Conservation (phyloP, 2,888 invertebrate species). For the Deilephila porcellus region DNA sequence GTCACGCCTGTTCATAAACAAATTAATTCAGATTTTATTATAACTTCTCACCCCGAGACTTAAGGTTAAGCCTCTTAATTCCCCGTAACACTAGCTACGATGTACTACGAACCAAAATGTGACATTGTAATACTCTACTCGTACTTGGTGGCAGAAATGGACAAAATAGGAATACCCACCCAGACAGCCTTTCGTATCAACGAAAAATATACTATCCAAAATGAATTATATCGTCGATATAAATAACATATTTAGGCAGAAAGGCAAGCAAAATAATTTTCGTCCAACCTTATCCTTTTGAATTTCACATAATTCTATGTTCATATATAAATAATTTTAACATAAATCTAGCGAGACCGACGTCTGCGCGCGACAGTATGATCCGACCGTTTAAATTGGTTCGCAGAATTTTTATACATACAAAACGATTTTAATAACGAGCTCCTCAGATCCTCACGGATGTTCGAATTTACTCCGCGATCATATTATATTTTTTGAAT, state of each 20-base stretch:
- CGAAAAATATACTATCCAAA: not conserved
- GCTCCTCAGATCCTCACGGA: not conserved
- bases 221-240: not conserved
- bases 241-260: not conserved
- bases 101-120: too few species aligned
- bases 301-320: constrained; percentile 25
- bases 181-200: not conserved
- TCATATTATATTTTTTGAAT: not conserved
- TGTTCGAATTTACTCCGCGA: not conserved
- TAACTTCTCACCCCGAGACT: too few species aligned
- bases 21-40: too few species aligned
- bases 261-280: constrained; percentile 6
- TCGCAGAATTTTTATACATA: constrained; percentile 24
- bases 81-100: too few species aligned
- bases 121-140: too few species aligned
- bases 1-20: too few species aligned
- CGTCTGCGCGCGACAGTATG: constrained; percentile 33
- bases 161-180: too few species aligned
- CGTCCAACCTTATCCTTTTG: constrained; percentile 14
- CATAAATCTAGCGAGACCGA: constrained; percentile 28
- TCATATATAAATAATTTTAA: constrained; percentile 33
- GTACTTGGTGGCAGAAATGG: too few species aligned
- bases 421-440: not conserved
- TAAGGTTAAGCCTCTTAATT: too few species aligned
- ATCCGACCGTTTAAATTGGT: constrained; percentile 25